These are phyloP conservation scores for Micromesistius poutassou DNA, from an alignment of 2,797 vertebrate species.

Conservation along the genomic window DNA sequence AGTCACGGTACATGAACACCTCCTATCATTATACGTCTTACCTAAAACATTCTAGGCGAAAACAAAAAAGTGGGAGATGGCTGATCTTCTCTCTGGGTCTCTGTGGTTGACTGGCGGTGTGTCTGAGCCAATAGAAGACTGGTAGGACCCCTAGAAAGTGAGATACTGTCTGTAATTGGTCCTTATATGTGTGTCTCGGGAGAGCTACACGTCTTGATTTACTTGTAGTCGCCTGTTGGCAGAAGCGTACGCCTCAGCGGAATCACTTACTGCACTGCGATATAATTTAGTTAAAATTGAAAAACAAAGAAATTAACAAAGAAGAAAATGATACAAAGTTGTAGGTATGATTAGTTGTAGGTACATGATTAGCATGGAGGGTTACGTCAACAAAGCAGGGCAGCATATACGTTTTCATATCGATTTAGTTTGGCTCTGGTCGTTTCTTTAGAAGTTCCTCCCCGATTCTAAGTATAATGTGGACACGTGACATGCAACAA, in stretches of 20 bases:
- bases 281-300: not conserved
- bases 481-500: slow-evolving; percentile 61
- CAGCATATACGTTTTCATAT: slow-evolving; percentile 33
- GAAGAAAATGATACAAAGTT: slow-evolving; percentile 10
- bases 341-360: slow-evolving; percentile 16
- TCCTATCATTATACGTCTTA: not conserved
- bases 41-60: not conserved
- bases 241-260: not conserved
- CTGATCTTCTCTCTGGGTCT: no score
- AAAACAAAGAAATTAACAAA: slow-evolving; percentile 21
- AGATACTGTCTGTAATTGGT: not conserved
- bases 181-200: not conserved
- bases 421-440: slow-evolving; percentile 37
- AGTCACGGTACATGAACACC: not conserved
- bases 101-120: not conserved
- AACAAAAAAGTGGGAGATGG: not conserved
- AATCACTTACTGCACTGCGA: not conserved
- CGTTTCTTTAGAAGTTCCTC: slow-evolving; percentile 22
- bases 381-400: slow-evolving; percentile 31
- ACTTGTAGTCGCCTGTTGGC: not conserved
- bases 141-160: not conserved
- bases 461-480: slow-evolving; percentile 36
- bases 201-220: not conserved
- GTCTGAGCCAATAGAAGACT: not conserved
- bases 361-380: slow-evolving; percentile 21